phyloP scores from a whole-genome alignment of 2,797 vertebrate species.

The Rhinogobio ventralis region DNA sequence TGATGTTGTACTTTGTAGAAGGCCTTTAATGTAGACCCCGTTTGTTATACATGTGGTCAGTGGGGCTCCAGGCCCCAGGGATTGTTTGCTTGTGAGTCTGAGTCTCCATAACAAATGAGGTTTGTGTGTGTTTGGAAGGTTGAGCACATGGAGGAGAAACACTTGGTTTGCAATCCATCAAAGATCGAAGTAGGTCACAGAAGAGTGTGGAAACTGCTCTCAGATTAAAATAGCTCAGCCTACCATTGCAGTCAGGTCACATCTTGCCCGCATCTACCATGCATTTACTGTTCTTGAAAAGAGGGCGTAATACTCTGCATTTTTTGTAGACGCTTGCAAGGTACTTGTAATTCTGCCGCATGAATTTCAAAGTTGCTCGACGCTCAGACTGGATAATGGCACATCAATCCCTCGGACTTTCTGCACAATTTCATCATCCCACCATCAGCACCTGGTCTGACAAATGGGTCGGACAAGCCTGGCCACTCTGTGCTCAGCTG shows the following conservation, averaged over 20 bases:
- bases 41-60: conserved; percentile 15
- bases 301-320: background rate
- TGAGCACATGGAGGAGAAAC: conserved; percentile 19
- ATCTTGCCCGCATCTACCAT: conserved; percentile 34
- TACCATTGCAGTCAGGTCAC: conserved; percentile 38
- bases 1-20: conserved; percentile 3
- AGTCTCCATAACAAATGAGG: conserved; percentile 13
- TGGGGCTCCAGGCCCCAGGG: background rate
- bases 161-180: conserved; percentile 54
- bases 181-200: conserved; percentile 70
- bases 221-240: conserved; percentile 67
- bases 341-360: background rate
- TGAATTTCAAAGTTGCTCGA: conserved; percentile 10
- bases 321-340: conserved; percentile 5
- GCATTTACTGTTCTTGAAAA: conserved; percentile 43
- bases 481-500: conserved; percentile 23
- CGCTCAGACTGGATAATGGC: background rate
- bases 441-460: conserved; percentile 37
- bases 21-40: background rate
- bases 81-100: background rate
- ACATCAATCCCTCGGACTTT: conserved; percentile 19
- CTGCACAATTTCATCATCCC: conserved; percentile 35
- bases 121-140: conserved; percentile 27
- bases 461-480: conserved; percentile 31
- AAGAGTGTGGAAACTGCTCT: conserved; percentile 54